These are phyloP conservation scores for Thomomys bottae DNA, from an alignment of 2,113 vertebrate species.

Conservation along the genomic window DNA sequence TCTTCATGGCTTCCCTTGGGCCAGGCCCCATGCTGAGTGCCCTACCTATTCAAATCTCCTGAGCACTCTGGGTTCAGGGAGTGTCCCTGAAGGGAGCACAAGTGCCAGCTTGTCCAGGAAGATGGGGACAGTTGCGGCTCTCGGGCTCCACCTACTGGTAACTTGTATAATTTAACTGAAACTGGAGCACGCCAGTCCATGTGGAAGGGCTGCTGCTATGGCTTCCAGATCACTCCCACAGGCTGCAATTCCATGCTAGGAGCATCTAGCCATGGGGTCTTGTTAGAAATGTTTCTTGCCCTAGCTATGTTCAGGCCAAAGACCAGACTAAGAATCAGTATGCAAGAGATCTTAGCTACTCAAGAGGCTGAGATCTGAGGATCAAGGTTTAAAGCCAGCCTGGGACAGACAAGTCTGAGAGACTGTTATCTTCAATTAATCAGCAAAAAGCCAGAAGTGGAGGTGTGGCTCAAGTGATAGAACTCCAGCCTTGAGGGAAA, in stretches of 20 bases:
- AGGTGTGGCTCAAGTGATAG: too few species aligned
- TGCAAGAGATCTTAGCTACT: background rate
- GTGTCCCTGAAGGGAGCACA: background rate
- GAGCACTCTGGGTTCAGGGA: background rate
- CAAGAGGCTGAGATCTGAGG: too few species aligned
- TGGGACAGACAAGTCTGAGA: too few species aligned
- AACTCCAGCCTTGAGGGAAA: too few species aligned
- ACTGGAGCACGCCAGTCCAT: accelerated
- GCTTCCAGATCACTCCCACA: background rate
- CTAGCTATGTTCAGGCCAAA: background rate
- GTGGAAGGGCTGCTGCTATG: too few species aligned
- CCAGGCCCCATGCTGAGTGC: background rate
- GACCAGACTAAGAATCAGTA: background rate
- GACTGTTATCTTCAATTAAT: too few species aligned
- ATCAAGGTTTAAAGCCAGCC: too few species aligned
- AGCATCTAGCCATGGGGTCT: background rate
- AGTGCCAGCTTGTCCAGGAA: too few species aligned
- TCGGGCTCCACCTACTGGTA: conserved; percentile 25
- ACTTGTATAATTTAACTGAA: background rate
- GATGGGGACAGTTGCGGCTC: background rate
- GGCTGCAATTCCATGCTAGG: background rate
- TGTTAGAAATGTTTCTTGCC: background rate
- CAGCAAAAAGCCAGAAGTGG: too few species aligned
- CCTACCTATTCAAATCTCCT: background rate
- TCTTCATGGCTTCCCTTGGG: background rate